These are phyloP conservation scores for Cotesia typhae DNA, from an alignment of 1,140 invertebrate genomes.

Conservation along the genomic window DNA sequence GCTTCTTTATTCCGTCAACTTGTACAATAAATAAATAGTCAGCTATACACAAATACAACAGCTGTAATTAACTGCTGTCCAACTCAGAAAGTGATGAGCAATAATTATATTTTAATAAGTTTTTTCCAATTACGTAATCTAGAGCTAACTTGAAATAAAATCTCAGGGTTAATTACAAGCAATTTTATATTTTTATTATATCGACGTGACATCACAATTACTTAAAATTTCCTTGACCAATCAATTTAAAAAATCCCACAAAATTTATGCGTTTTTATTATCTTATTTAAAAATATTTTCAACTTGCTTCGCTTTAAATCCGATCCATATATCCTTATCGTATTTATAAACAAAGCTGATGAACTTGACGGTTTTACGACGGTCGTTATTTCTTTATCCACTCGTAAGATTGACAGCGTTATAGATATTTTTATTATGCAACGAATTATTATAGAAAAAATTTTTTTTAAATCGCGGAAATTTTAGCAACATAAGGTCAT, in stretches of 20 bases:
- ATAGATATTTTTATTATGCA: too few species aligned
- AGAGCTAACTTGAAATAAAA: neutral
- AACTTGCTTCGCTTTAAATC: too few species aligned
- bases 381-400: neutral
- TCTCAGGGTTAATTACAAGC: too few species aligned
- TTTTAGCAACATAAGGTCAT: neutral
- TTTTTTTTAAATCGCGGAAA: too few species aligned
- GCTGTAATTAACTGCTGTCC: too few species aligned
- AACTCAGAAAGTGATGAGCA: too few species aligned
- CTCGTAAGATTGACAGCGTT: neutral
- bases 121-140: neutral
- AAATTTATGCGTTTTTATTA: neutral
- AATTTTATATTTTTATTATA: neutral
- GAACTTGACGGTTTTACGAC: conserved; percentile 7
- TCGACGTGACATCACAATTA: conserved; percentile 18
- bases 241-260: conserved; percentile 1
- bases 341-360: neutral
- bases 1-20: too few species aligned
- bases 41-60: too few species aligned
- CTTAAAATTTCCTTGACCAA: conserved; percentile 9
- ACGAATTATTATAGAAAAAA: too few species aligned
- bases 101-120: conserved; percentile 1
- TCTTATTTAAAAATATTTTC: too few species aligned
- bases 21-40: too few species aligned
- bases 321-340: neutral